Evolutionary conservation across 2,113 vertebrate species (phyloP), one percentile per base, ranked within the genome.

Genomic region (Bostrychus sinensis): DNA sequence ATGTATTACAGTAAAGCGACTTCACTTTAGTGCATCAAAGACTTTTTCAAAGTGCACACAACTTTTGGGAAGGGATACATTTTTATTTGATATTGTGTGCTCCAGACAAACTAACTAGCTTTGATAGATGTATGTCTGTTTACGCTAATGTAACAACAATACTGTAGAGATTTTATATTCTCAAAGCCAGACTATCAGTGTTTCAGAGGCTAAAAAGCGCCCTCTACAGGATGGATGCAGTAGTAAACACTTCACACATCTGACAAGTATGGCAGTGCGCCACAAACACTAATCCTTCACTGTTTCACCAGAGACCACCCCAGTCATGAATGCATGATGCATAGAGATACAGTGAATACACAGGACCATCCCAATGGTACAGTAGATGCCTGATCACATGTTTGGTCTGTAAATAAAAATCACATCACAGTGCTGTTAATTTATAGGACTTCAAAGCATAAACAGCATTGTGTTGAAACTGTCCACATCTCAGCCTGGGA

Each of bases 161-260:
- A 36, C 23, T 54, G 63, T 66, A 75, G 53, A 26, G 75, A 75
- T 62, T 36, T 62, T 58, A 43, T 19, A 55, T 43, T 76, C 66
- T 76, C 61, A 43, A 53, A 81, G 86, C 84, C 86, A 83, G 83
- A 89, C 85, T 80, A 84, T 88, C 86, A 89, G 89, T 88, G 88
- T 86, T 88, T 66, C 61, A 72, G 78, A 88, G 85, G 89, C 88
- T 70, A 54, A 62, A 36, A 64, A 74, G 79, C 77, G 6, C 86
- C 65, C 80, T 82, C 86, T 82, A 86, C 69, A 82, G 78, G 86
- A 77, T 85, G 75, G 75, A 85, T 76, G 74, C 68, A 81, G 85
- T 76, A 75, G 82, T 77, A 89, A 51, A 88, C 87, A 89, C 85
- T 71, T 89, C 86, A 89, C 84, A 84, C 86, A 86, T 90, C 87